Conservation (phyloP, 2,888 invertebrate genomes). For the Tethea ocularis region DNA sequence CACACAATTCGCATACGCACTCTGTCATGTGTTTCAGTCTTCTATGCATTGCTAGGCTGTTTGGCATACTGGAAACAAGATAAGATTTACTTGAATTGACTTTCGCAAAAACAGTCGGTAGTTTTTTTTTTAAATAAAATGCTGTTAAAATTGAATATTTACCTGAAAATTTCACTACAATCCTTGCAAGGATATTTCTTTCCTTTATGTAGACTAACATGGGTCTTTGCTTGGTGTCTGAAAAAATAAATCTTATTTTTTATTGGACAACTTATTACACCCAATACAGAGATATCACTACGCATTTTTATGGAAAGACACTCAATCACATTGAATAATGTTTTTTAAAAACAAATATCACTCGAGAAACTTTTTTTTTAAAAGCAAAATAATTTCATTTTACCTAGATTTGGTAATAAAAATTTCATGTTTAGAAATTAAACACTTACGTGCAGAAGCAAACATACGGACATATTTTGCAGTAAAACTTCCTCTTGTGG, state of each 20-base stretch:
- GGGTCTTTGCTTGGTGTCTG: constrained; percentile 46
- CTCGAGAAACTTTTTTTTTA: no score
- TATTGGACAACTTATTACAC: no score
- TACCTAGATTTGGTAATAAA: neutral
- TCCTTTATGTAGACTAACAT: constrained; percentile 45
- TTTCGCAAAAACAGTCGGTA: no score
- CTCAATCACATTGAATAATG: no score
- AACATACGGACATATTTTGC: constrained; percentile 47
- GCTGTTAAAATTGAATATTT: no score
- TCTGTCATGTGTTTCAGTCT: constrained; percentile 39
- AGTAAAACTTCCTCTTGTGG: constrained; percentile 48
- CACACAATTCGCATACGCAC: constrained; percentile 44
- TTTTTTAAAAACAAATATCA: no score
- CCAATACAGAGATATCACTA: no score
- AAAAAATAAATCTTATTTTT: constrained; percentile 16
- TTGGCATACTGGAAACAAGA: constrained; percentile 39
- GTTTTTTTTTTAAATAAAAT: no score
- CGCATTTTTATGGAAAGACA: no score
- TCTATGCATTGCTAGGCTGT: constrained; percentile 44
- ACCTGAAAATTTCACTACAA: constrained; percentile 48
- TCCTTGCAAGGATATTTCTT: constrained; percentile 45
- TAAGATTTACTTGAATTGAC: no score
- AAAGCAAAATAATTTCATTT: no score
- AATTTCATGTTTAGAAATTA: neutral
- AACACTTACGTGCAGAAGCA: constrained; percentile 47